Evolutionary conservation across 2,888 invertebrate genomes (phyloP).

Genomic region (Aspidapion aeneum): DNA sequence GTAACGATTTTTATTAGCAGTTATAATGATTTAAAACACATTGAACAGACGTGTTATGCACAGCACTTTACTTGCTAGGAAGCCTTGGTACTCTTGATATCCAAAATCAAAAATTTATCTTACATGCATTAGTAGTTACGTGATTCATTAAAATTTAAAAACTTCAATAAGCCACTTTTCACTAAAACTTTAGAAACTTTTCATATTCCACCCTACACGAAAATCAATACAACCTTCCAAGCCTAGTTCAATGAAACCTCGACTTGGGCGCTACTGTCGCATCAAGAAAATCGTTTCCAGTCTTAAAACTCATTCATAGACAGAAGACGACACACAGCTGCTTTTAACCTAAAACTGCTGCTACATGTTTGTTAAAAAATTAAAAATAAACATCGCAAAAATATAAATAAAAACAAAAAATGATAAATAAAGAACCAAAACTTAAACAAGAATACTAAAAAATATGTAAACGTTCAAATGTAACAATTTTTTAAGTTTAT

Average conservation of each 20-base stretch:
- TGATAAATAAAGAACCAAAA: not conserved
- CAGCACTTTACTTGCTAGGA: too few species aligned
- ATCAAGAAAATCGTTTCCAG: not conserved
- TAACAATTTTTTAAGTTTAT: not conserved
- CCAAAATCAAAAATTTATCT: too few species aligned
- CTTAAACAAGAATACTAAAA: not conserved
- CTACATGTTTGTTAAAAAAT: not conserved
- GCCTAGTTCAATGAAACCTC: not conserved
- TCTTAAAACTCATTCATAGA: not conserved
- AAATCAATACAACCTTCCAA: not conserved
- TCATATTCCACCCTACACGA: not conserved
- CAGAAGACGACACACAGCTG: not conserved
- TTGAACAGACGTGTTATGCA: too few species aligned
- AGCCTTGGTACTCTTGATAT: too few species aligned
- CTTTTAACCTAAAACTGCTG: not conserved
- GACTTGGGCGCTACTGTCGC: not conserved
- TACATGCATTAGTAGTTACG: too few species aligned
- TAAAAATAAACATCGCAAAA: not conserved
- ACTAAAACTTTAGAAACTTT: too few species aligned
- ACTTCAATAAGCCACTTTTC: too few species aligned
- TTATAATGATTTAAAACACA: too few species aligned
- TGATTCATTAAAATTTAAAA: too few species aligned
- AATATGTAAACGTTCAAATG: not conserved
- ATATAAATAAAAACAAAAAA: not conserved
- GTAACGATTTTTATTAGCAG: too few species aligned